Evolutionary conservation across 2,113 vertebrate species (phyloP).

Genomic region (Atherinomorus stipes): DNA sequence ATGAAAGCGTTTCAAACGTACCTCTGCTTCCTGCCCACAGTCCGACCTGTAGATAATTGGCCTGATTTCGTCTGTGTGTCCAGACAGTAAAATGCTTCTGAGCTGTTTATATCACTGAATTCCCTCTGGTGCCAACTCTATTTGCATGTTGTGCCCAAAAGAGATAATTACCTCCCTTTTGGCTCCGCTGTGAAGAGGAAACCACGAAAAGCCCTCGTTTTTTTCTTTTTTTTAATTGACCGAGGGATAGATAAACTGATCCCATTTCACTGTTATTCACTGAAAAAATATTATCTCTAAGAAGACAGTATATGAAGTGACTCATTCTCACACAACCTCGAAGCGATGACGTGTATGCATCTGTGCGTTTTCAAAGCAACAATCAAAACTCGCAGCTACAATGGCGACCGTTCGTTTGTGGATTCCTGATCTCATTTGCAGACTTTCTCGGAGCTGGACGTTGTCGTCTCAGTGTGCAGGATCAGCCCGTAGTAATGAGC

Average conservation of each 20-base stretch:
- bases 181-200: constrained; percentile 15
- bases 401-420: too few relatives aligned
- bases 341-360: neutral
- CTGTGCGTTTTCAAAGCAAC: too few relatives aligned
- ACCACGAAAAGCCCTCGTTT: neutral
- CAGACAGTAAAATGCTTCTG: constrained; percentile 18
- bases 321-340: neutral
- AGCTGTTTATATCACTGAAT: constrained; percentile 42
- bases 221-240: neutral
- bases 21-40: constrained; percentile 36
- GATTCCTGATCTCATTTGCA: too few relatives aligned
- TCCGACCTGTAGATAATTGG: constrained; percentile 33
- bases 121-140: constrained; percentile 28
- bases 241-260: neutral
- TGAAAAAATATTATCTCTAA: neutral
- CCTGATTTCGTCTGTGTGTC: constrained; percentile 43
- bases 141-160: constrained; percentile 54
- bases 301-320: neutral
- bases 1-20: neutral
- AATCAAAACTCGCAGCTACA: too few relatives aligned
- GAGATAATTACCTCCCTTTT: constrained; percentile 55
- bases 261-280: neutral
- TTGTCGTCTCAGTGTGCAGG: too few relatives aligned
- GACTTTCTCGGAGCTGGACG: too few relatives aligned
- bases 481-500: too few relatives aligned